Evolutionary conservation across 1,140 invertebrate species (phyloP).

Genomic region (Hydropsyche tenuis): DNA sequence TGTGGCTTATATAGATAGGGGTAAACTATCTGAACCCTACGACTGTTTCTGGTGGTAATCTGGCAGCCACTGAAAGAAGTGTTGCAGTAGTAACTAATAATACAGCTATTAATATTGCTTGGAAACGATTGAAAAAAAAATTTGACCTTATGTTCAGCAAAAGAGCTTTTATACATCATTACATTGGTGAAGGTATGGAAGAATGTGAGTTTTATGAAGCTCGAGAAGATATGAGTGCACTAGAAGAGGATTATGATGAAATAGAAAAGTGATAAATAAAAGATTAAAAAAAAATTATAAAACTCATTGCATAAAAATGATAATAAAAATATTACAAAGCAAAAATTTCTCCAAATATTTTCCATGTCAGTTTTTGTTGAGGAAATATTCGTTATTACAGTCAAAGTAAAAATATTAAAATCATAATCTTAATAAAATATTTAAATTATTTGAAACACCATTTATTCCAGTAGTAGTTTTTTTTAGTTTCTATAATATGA

Average conservation of each 20-base stretch:
- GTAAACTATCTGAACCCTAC: slow-evolving; percentile 88
- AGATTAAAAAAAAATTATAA: not conserved
- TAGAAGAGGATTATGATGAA: slow-evolving; percentile 77
- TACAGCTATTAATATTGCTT: slow-evolving; percentile 86
- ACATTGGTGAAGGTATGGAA: slow-evolving; percentile 79
- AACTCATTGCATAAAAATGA: not conserved
- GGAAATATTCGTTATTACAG: too few species aligned
- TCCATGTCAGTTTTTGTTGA: slow-evolving; percentile 42
- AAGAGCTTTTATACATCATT: slow-evolving; percentile 80
- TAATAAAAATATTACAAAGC: slow-evolving; percentile 26
- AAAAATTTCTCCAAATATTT: slow-evolving; percentile 44
- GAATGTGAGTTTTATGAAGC: slow-evolving; percentile 86
- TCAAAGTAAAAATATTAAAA: too few species aligned
- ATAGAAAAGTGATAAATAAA: slow-evolving; percentile 59
- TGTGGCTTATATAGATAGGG: slow-evolving; percentile 60
- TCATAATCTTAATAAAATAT: too few species aligned
- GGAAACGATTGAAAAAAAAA: slow-evolving; percentile 80
- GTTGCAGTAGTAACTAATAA: slow-evolving; percentile 90
- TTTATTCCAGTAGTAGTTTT: too few species aligned
- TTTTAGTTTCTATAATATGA: too few species aligned
- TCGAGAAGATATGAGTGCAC: slow-evolving; percentile 82
- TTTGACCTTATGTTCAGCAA: slow-evolving; percentile 84
- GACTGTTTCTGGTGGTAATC: slow-evolving; percentile 79
- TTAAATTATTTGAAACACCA: too few species aligned
- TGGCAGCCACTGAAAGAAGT: slow-evolving; percentile 83